phyloP scores from a whole-genome alignment of 2,797 vertebrate genomes.

The Tamandua tetradactyla region DNA sequence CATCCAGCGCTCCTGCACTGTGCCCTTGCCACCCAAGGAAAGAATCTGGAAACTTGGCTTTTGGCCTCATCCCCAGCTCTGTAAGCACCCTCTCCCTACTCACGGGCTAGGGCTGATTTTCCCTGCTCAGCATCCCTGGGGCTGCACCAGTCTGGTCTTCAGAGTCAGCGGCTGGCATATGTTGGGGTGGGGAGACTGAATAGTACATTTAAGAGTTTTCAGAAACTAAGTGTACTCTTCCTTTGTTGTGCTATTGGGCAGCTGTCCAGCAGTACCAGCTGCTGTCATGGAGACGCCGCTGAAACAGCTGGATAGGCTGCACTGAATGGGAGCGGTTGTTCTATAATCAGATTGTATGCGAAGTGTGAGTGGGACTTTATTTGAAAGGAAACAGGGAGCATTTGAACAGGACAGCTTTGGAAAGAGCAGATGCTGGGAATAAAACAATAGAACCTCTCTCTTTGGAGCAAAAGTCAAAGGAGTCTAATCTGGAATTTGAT shows the following conservation, averaged over 20 bases:
- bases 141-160: neutral
- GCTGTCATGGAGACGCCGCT: neutral
- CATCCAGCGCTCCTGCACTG: neutral
- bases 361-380: neutral
- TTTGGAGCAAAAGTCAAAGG: neutral
- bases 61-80: neutral
- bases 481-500: neutral
- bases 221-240: neutral
- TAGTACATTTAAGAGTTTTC: neutral
- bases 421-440: neutral
- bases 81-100: neutral
- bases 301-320: neutral
- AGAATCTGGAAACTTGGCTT: neutral
- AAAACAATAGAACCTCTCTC: neutral
- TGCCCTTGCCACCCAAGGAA: neutral
- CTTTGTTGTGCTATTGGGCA: neutral
- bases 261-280: neutral
- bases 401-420: neutral
- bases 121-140: neutral
- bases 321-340: fast-evolving
- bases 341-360: neutral
- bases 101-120: neutral
- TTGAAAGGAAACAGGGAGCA: neutral
- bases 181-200: fast-evolving
- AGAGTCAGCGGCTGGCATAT: neutral